Conservation (phyloP, 2,888 invertebrate genomes). For the Isotomurus palustris region DNA sequence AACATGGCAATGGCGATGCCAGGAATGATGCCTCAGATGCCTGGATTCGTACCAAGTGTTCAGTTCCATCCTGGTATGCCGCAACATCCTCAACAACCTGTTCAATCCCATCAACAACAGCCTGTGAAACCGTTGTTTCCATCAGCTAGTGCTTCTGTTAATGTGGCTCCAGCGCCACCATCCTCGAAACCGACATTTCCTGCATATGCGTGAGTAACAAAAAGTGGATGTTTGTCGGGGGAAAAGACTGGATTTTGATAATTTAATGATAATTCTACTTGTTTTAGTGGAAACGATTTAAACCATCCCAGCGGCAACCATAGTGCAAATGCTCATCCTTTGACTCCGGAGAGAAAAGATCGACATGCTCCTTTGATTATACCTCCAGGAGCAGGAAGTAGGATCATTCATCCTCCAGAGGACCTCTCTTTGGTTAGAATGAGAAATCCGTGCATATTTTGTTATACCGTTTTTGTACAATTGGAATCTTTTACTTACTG, state of each 20-base stretch:
- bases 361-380: slow-evolving; percentile 59
- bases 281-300: not conserved
- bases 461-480: no score
- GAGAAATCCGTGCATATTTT: no score
- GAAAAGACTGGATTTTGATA: not conserved
- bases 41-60: slow-evolving; percentile 49
- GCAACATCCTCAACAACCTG: slow-evolving; percentile 21
- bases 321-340: not conserved
- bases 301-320: not conserved
- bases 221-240: not conserved
- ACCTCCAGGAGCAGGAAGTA: slow-evolving; percentile 76
- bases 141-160: slow-evolving; percentile 53
- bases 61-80: slow-evolving; percentile 48
- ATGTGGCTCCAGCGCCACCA: slow-evolving; percentile 54
- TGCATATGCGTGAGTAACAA: slow-evolving; percentile 61
- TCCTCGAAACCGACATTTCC: slow-evolving; percentile 68
- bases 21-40: slow-evolving; percentile 28
- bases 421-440: slow-evolving; percentile 69
- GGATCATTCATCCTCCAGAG: slow-evolving; percentile 90
- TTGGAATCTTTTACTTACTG: slow-evolving; percentile 1
- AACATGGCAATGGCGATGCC: slow-evolving; percentile 29
- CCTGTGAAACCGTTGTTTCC: slow-evolving; percentile 71
- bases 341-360: not conserved
- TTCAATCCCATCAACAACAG: slow-evolving; percentile 47
- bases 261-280: not conserved